Evolutionary conservation across 1,140 invertebrate genomes (phyloP), one percentile per base, ranked within the genome.

Genomic region (Ruditapes philippinarum): DNA sequence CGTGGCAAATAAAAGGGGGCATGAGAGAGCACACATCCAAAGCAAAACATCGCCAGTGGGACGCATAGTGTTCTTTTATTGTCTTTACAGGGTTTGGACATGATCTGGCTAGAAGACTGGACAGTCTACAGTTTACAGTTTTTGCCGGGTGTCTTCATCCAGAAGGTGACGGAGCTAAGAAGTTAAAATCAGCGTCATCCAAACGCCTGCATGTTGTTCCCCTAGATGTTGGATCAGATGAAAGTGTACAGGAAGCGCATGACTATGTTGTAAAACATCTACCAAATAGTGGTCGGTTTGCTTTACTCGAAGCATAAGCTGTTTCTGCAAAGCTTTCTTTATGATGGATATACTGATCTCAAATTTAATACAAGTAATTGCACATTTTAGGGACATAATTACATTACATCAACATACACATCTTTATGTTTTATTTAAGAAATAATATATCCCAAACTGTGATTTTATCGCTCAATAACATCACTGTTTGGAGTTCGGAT

Each of bases 121-220:
- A 95, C 84, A 33, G 73, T 19, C 87, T 93, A 40, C 96, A 95
- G 14, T 95, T 95, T 62, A 92, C 94, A 57, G 96, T 96, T 0
- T 96, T 94, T 89, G 98, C 98, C 25, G 97, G 97, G 3, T 97
- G 98, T 93, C 96, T 98, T 38, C 91, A 96, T 14, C 95, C 95
- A 0, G 95, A 96, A 9, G 92, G 95, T 9, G 92, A 94, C 33
- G 96, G 96, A 0, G 95, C 95, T 0, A 76, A 89, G 45, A 86
- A 88, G 12, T 91, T 96, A 57, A 91, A 91, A 51, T 54, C 91
- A 57, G 70, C 90, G 25, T 85, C 91, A n/a, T 92, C 94, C 9
- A 51, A 90, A 94, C 83, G 93, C 12, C 54, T 96, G 28, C 93
- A 93, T 36, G 90, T 94, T 22, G 68, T 94, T 17, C 45, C 78